Base-by-base conservation (phyloP, 2,888 invertebrate species). In the Pseudanteris insignis region DNA sequence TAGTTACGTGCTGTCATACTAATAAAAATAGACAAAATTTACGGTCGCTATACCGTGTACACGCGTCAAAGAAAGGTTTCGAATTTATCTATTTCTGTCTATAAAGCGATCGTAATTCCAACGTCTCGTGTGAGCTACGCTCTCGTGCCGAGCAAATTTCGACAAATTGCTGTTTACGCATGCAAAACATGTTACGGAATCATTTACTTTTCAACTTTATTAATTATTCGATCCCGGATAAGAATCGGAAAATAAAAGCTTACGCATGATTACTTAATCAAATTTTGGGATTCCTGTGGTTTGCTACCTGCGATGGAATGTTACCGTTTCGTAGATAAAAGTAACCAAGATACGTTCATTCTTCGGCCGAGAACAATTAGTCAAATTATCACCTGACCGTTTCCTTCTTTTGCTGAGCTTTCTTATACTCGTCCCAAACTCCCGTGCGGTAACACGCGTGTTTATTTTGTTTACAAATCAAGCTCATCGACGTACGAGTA, bases 21-120 rank as follows among this genome's bases (percentile, higher is more conserved):
- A 43, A 43, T 57, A 48, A 57, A 57, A 48, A 57, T 57, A 57
- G 57, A 41, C 14, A 8, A 48, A 43, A 55, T 55, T 54, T 57
- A 57, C 41, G 30, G 26, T 18, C 28, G 11, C 10, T 32, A 44
- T 13, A 25, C 21, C 25, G 28, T 32, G 10, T 24, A 41, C 47
- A 29, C 46, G 29, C 47, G 55, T 55, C 55, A 47, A 41, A 26
- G 30, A 46, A 40, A 34, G 29, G 48, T 41, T 41, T 57, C 13
- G 41, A 41, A 41, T 41, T 36, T 29, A 38, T 37, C 37, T 43
- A 48, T 37, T 48, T 36, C 43, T 33, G 37, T 9, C 26, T 6
- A 43, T 57, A 48, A 53, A 30, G 26, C n/a, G 14, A 44, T 53
- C 18, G 7, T 2, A 36, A 21, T 38, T n/a, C 30, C 25, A 44